Percentiles rank a stretch among this genome's conserved stretches.
These are phyloP conservation scores for Schlechtendalia chinensis DNA, from an alignment of 1,140 invertebrate species.

Conservation along the genomic window DNA sequence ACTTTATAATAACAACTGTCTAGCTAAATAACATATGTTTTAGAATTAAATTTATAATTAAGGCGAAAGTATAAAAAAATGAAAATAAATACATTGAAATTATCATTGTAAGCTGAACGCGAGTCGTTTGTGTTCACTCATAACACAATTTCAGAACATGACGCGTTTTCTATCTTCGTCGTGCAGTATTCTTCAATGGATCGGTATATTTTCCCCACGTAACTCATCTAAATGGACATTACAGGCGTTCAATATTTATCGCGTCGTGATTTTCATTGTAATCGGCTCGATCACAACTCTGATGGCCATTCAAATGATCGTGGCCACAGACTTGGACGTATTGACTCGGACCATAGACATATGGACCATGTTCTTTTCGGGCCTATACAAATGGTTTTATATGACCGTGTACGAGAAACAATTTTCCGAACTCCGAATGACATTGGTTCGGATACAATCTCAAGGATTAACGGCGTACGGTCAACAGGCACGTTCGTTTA, in stretches of 20 bases:
- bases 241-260: background rate
- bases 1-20: too few relatives aligned
- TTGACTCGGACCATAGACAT: slow-evolving; percentile 25
- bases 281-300: background rate
- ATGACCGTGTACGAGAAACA: background rate
- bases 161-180: background rate
- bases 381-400: background rate
- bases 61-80: too few relatives aligned
- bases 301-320: background rate
- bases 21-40: too few relatives aligned
- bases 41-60: too few relatives aligned
- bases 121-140: too few relatives aligned
- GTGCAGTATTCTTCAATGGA: background rate
- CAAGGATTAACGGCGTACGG: background rate
- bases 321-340: background rate
- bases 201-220: background rate
- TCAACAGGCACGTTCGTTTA: background rate
- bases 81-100: too few relatives aligned
- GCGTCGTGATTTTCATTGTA: background rate
- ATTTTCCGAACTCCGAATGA: background rate
- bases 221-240: background rate
- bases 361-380: slow-evolving; percentile 23
- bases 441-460: background rate
- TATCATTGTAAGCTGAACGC: too few relatives aligned
- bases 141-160: too few relatives aligned